A percentile compares a stretch with the other conserved stretches of the same genome.
Evolutionary conservation across 2,113 vertebrate species (phyloP).

Genomic region (Lepus timidus): DNA sequence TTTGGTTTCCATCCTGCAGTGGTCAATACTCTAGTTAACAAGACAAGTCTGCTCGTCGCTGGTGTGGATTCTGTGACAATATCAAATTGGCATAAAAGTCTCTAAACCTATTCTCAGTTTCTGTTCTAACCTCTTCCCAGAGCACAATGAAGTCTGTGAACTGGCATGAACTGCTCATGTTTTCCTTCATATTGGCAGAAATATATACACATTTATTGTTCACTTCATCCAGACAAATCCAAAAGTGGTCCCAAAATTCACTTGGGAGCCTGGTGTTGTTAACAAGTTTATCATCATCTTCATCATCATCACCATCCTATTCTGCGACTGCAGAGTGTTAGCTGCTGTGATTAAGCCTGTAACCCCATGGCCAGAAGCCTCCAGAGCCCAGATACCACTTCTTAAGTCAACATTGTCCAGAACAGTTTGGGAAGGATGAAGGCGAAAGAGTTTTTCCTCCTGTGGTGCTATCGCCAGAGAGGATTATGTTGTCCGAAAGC

Average conservation of each 20-base stretch:
- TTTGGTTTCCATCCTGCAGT: neutral
- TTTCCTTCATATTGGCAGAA: neutral
- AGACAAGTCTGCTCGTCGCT: neutral
- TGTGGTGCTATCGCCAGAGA: neutral
- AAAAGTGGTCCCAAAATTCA: neutral
- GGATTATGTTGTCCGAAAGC: neutral
- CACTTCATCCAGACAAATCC: slow-evolving; percentile 27
- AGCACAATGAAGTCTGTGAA: neutral
- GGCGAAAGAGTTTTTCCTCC: too few relatives aligned
- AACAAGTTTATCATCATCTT: neutral
- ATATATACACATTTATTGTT: neutral
- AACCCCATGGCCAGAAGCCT: neutral
- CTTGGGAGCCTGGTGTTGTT: neutral
- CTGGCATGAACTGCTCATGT: neutral
- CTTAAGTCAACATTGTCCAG: neutral
- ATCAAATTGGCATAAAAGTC: neutral
- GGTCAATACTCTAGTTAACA: neutral
- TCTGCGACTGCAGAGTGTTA: neutral
- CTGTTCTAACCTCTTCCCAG: neutral
- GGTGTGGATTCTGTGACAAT: neutral
- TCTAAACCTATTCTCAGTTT: neutral
- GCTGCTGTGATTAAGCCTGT: neutral
- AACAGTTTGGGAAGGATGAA: neutral
- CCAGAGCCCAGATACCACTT: neutral
- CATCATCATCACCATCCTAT: neutral